Evolutionary conservation across 2,888 invertebrate genomes (phyloP).

Genomic region (Noctua janthe): DNA sequence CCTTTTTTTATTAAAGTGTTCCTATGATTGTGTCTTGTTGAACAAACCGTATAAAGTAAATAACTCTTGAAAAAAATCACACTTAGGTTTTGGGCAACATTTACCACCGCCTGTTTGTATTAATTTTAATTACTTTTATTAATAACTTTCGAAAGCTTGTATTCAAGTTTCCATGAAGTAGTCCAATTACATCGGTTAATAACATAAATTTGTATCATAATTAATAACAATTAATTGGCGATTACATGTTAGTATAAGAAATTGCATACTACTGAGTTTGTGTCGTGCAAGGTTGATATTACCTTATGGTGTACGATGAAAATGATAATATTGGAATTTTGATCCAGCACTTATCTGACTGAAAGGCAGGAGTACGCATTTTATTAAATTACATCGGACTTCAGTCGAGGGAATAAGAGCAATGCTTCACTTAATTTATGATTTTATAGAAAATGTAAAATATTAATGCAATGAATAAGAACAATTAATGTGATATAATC

Average conservation of each 20-base stretch:
- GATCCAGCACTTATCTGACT: background rate
- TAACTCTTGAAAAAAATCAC: background rate
- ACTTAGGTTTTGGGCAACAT: background rate
- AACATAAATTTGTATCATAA: background rate
- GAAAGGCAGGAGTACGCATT: too few species aligned
- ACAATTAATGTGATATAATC: background rate
- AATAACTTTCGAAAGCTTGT: background rate
- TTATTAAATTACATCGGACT: background rate
- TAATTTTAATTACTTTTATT: background rate
- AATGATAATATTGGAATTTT: background rate
- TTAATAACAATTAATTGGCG: background rate
- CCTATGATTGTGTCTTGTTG: background rate
- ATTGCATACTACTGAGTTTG: background rate
- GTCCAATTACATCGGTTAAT: background rate
- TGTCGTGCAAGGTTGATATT: background rate
- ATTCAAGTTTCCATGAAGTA: background rate
- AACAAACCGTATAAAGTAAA: background rate
- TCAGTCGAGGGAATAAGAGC: background rate
- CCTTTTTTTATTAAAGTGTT: background rate
- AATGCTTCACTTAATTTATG: background rate
- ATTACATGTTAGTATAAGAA: background rate
- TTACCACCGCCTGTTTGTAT: background rate
- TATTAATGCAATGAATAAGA: background rate
- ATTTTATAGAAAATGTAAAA: background rate
- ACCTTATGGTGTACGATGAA: background rate